phyloP scores from a whole-genome alignment of 92 coral and sea anemone species.

The Metridium senile region DNA sequence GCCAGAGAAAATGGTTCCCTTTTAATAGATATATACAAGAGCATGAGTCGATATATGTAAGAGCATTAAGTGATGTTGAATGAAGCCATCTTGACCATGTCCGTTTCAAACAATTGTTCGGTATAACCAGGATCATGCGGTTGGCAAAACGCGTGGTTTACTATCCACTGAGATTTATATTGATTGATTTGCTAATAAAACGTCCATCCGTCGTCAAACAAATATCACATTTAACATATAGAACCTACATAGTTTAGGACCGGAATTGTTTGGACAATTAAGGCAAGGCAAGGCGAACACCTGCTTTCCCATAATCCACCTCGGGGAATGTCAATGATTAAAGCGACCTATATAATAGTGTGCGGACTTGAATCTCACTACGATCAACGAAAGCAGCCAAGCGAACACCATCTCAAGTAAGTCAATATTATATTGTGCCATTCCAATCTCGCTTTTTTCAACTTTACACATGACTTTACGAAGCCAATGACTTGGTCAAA shows the following conservation, averaged over 20 bases:
- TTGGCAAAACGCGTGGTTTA: not conserved
- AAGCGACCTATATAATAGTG: conserved; percentile 15
- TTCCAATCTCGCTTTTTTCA: not conserved
- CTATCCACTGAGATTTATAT: conserved; percentile 6
- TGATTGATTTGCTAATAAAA: conserved; percentile 20
- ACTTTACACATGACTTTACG: not conserved
- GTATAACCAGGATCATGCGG: not conserved
- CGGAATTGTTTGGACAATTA: conserved; percentile 36
- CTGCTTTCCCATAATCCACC: conserved; percentile 15
- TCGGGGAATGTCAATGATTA: conserved; percentile 17
- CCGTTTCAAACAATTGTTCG: not conserved
- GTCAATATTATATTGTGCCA: not conserved
- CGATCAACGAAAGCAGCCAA: conserved; percentile 4
- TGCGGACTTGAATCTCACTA: not conserved
- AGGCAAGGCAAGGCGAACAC: conserved; percentile 20
- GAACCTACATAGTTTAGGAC: conserved; percentile 37
- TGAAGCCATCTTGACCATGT: not conserved
- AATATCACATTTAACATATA: conserved; percentile 40
- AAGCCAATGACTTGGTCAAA: not conserved
- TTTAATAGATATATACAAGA: not conserved
- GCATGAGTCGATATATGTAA: not conserved
- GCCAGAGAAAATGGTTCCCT: not conserved
- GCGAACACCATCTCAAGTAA: not conserved
- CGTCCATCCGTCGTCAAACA: conserved; percentile 43
- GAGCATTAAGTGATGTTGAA: not conserved